A percentile compares a stretch with the other conserved stretches of the same genome.
These are phyloP conservation scores for Frieseomelitta varia DNA, from an alignment of 1,140 invertebrate genomes.

Conservation along the genomic window DNA sequence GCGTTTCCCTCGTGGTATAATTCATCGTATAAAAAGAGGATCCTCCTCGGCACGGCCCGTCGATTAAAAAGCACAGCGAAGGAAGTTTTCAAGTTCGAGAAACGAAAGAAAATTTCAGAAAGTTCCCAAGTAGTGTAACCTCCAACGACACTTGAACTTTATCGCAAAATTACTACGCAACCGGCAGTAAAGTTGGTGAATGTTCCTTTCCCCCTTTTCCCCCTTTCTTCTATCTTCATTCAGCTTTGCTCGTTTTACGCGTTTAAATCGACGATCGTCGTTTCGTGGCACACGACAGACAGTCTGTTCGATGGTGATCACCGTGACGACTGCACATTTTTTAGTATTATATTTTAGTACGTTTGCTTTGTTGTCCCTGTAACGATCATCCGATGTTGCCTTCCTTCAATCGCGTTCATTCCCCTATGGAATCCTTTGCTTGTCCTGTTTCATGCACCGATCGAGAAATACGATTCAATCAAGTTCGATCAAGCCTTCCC, in stretches of 20 bases:
- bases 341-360: neutral
- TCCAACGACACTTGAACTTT: slow-evolving; percentile 3
- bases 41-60: slow-evolving; percentile 53
- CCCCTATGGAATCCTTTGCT: neutral
- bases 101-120: slow-evolving; percentile 37
- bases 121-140: neutral
- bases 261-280: slow-evolving; percentile 23
- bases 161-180: neutral
- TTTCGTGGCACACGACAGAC: neutral
- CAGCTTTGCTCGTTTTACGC: neutral
- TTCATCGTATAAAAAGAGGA: slow-evolving; percentile 72
- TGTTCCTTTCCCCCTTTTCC: neutral
- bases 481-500: neutral
- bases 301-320: neutral
- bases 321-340: slow-evolving; percentile 22
- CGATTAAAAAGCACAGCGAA: slow-evolving; percentile 50
- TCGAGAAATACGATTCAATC: neutral
- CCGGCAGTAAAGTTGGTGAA: neutral
- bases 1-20: slow-evolving; percentile 46
- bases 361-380: slow-evolving; percentile 39
- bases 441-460: neutral
- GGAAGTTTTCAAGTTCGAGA: slow-evolving; percentile 43
- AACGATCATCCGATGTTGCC: slow-evolving; percentile 51
- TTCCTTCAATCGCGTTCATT: slow-evolving; percentile 12
- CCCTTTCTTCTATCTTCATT: neutral